Conservation (phyloP, 2,888 invertebrate genomes). For the Lasioglossum pauxillum region DNA sequence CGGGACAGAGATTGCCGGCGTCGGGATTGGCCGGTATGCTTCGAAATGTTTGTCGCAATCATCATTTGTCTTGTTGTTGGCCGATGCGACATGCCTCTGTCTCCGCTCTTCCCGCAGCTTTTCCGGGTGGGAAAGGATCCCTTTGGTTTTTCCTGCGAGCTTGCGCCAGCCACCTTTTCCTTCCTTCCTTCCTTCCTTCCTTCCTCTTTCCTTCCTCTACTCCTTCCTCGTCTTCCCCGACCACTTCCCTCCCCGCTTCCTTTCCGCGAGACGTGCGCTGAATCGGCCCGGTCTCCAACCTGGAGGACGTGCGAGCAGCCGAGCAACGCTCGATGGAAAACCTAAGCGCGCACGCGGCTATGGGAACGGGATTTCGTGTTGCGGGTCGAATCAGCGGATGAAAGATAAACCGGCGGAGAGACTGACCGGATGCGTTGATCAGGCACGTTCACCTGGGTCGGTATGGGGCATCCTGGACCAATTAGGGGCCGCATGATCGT, state of each 20-base stretch:
- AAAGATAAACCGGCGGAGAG: conserved; percentile 48
- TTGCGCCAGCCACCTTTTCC: conserved; percentile 37
- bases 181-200: conserved; percentile 30
- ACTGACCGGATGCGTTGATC: neutral
- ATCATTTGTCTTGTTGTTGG: conserved; percentile 64
- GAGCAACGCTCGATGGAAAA: conserved; percentile 41
- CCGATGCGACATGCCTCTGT: conserved; percentile 39
- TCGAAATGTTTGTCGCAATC: conserved; percentile 66
- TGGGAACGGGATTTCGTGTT: conserved; percentile 25
- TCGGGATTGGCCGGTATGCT: conserved; percentile 47
- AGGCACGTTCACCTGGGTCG: neutral
- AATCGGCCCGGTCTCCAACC: conserved; percentile 33
- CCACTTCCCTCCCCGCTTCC: neutral
- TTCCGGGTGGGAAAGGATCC: neutral
- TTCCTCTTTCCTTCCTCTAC: conserved; percentile 12
- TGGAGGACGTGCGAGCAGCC: conserved; percentile 27
- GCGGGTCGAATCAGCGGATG: conserved; percentile 30
- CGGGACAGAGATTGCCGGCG: conserved; percentile 38
- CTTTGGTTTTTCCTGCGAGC: conserved; percentile 40
- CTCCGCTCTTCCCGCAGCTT: neutral
- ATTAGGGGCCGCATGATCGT: neutral
- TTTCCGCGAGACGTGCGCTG: conserved; percentile 46
- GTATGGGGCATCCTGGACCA: neutral
- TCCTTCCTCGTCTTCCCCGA: neutral
- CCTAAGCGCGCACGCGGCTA: conserved; percentile 23